A percentile compares a stretch with the other conserved stretches of the same genome.
Conservation (phyloP, 2,113 vertebrate genomes). For the Scophthalmus maximus region DNA sequence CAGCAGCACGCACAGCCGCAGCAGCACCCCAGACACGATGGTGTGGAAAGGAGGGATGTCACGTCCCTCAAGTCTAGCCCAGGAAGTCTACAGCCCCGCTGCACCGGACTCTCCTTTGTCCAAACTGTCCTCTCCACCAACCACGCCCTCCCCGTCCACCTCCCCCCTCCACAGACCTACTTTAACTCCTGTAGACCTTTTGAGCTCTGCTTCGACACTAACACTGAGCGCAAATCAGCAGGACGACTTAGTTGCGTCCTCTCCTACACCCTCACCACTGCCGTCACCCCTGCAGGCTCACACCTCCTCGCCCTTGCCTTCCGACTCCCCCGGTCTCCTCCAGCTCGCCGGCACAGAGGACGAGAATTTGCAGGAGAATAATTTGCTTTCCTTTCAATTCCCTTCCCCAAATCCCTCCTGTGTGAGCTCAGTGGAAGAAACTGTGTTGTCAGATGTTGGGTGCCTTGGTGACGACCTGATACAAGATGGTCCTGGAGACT, state of each 20-base stretch:
- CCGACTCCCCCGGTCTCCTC: background rate
- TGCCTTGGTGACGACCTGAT: background rate
- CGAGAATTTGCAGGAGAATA: constrained; percentile 32
- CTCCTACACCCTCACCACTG: background rate
- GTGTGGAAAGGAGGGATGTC: constrained; percentile 60
- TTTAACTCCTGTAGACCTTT: background rate
- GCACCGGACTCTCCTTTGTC: constrained; percentile 30
- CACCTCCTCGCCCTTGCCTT: background rate
- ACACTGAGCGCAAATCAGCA: constrained; percentile 2
- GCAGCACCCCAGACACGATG: constrained; percentile 76
- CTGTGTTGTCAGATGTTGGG: background rate
- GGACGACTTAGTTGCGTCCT: constrained; percentile 8
- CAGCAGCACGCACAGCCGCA: constrained; percentile 63
- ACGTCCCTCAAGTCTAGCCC: constrained; percentile 55
- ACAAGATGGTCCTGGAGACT: constrained; percentile 2
- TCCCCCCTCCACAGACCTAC: constrained; percentile 56
- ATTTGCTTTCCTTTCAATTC: constrained; percentile 52
- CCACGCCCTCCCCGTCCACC: constrained; percentile 42
- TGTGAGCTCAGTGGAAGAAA: constrained; percentile 37
- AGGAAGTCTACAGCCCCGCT: constrained; percentile 29
- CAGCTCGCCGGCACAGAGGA: constrained; percentile 10
- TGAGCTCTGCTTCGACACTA: constrained; percentile 8
- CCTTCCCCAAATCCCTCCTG: constrained; percentile 42
- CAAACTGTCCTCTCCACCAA: constrained; percentile 43
- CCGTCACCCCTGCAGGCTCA: background rate